A percentile compares a stretch with the other conserved stretches of the same genome.
Evolutionary conservation across 2,888 invertebrate species (phyloP).

Genomic region (Ptychoptera albimana): DNA sequence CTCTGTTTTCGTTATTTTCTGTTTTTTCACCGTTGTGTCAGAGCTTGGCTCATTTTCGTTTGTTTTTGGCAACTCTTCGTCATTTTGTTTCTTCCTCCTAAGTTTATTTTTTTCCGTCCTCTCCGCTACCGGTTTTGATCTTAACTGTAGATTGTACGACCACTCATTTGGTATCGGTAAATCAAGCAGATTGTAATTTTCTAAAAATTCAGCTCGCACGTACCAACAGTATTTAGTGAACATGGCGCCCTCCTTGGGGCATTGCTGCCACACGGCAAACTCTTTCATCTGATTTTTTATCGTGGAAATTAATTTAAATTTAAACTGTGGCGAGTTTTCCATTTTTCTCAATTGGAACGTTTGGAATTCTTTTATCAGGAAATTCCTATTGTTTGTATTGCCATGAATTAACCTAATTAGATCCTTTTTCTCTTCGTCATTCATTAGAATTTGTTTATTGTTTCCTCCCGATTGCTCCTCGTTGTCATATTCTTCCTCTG

Average conservation of each 20-base stretch:
- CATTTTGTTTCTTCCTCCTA: constrained; percentile 12
- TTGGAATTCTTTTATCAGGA: constrained; percentile 45
- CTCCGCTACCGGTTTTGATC: constrained; percentile 4
- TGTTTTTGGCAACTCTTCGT: constrained; percentile 13
- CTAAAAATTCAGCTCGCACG: constrained; percentile 37
- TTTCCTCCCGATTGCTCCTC: constrained; percentile 10
- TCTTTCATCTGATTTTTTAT: constrained; percentile 38
- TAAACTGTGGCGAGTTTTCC: constrained; percentile 28
- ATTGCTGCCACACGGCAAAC: constrained; percentile 41
- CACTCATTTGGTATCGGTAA: constrained; percentile 39
- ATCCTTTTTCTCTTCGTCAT: constrained; percentile 39
- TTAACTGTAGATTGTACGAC: constrained; percentile 30
- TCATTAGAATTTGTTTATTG: constrained; percentile 23
- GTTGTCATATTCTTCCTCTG: constrained; percentile 10
- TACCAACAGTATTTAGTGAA: constrained; percentile 48
- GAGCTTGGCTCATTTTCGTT: constrained; percentile 4
- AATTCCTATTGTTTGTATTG: constrained; percentile 38
- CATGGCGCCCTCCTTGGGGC: constrained; percentile 35
- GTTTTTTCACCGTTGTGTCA: constrained; percentile 9
- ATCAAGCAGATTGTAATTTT: constrained; percentile 34
- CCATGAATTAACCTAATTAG: constrained; percentile 51
- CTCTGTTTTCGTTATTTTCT: constrained; percentile 3
- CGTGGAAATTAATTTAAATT: background rate
- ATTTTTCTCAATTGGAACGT: constrained; percentile 31
- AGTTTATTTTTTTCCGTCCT: constrained; percentile 10